phyloP scores from a whole-genome alignment of 2,888 invertebrate species.

The Eumerus sabulonum region DNA sequence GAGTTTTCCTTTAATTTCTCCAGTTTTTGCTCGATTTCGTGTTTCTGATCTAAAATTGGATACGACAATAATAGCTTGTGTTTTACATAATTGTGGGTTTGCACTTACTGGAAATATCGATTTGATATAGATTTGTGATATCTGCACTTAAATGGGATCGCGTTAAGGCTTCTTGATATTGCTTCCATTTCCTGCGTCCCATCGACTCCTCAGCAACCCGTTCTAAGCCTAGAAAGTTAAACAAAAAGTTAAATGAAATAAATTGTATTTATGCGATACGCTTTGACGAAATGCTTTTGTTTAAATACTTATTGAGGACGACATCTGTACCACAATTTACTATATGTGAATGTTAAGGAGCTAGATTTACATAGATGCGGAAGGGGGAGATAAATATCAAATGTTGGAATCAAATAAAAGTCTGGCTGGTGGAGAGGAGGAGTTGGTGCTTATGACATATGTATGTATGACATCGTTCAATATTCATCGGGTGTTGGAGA shows the following conservation, averaged over 20 bases:
- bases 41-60: slow-evolving; percentile 37
- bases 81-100: neutral
- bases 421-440: too few relatives aligned
- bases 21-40: slow-evolving; percentile 49
- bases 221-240: slow-evolving; percentile 92
- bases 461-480: too few relatives aligned
- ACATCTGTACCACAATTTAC: too few relatives aligned
- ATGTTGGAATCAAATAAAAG: too few relatives aligned
- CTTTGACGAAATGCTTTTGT: too few relatives aligned
- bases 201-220: slow-evolving; percentile 97
- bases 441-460: too few relatives aligned
- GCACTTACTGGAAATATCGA: slow-evolving; percentile 68
- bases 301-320: too few relatives aligned
- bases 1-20: slow-evolving; percentile 57
- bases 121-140: slow-evolving; percentile 68
- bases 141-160: slow-evolving; percentile 79
- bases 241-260: slow-evolving; percentile 29
- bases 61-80: neutral
- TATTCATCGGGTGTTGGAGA: too few relatives aligned
- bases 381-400: too few relatives aligned
- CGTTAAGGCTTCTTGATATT: slow-evolving; percentile 89
- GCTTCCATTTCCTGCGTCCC: slow-evolving; percentile 97
- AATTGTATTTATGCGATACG: too few relatives aligned
- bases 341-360: too few relatives aligned
- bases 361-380: too few relatives aligned